Percentiles rank a stretch among this genome's conserved stretches.
These are phyloP conservation scores for Diadema setosum DNA, from an alignment of 35 echinoderm and acorn worm genomes.

Conservation along the genomic window DNA sequence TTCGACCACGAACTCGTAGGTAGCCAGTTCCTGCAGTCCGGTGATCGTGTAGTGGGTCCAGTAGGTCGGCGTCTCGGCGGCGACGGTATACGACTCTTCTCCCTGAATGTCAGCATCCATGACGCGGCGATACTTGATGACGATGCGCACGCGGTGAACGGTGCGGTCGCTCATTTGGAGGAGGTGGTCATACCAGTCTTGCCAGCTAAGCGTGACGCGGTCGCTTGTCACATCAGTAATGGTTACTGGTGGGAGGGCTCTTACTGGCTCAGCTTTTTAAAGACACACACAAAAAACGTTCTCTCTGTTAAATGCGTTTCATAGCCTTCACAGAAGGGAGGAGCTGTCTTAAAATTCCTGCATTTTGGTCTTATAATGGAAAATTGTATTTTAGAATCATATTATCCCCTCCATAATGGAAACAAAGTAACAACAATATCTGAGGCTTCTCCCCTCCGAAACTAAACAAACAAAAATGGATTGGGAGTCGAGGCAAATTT, in stretches of 20 bases:
- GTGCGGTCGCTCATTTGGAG: not conserved
- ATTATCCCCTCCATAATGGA: no score
- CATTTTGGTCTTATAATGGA: no score
- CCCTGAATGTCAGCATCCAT: not conserved
- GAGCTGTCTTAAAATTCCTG: no score
- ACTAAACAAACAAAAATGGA: no score
- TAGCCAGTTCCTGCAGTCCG: conserved; percentile 27
- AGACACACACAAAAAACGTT: no score
- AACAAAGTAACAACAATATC: no score
- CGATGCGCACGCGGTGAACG: not conserved
- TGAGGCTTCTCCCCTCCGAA: no score
- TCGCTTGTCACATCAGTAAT: not conserved
- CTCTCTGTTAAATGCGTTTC: no score
- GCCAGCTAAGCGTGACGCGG: conserved; percentile 17
- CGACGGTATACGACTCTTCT: not conserved
- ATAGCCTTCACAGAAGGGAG: no score
- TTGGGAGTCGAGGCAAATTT: no score
- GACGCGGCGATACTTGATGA: conserved; percentile 18
- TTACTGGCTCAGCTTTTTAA: not conserved
- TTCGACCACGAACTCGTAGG: conserved; percentile 68
- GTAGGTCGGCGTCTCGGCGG: conserved; percentile 12
- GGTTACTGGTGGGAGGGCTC: not conserved
- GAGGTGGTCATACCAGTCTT: conserved; percentile 21
- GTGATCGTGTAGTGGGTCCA: conserved; percentile 14
- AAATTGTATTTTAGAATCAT: no score